Base-by-base conservation (phyloP, 2,888 invertebrate species). In the Allygus modestus region DNA sequence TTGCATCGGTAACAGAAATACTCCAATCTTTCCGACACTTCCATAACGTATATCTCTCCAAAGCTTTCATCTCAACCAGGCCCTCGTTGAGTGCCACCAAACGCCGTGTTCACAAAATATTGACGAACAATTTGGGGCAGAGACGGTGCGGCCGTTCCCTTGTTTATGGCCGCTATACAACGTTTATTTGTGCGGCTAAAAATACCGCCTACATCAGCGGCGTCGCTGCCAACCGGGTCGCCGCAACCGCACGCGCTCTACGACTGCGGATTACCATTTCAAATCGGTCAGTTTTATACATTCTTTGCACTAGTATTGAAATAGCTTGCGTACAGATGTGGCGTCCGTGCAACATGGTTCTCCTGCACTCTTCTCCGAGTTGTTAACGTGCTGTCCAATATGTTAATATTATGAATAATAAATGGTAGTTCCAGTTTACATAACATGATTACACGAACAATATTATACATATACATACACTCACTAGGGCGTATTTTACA, bases 111-210 rank as follows among this genome's bases (percentile, higher is more conserved):
- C 54, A 54, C 54, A 23, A 23, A 54, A 54, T 54, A 54, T 54
- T 54, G 54, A 54, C 54, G 54, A 54, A 54, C 54, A 54, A 54
- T 54, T 54, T 23, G 23, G 54, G 23, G 20, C 54, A 11, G 23
- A 51, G 51, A 5, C 9, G 51, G 9, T 5, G 51, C 51, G 20
- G 54, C 54, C 20, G 54, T 54, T 23, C 20, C 23, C 54, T 54
- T 69, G 69, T 69, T 69, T 31, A 41, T 37, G 23, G 73, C 73
- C 2, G 37, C 73, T 17, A 73, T 37, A 73, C 73, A 41, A 20
- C 73, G 73, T 73, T 73, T 73, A 73, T 73, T 73, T 73, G 73
- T 37, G 37, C 41, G 73, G 73, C 73, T 73, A 73, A 73, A 73
- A 73, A 73, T 73, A 73, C 73, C 73, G 73, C 43, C 73, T 73